A percentile compares a stretch with the other conserved stretches of the same genome.
Evolutionary conservation across 2,113 vertebrate species (phyloP).

Genomic region (Pedionomus torquatus): DNA sequence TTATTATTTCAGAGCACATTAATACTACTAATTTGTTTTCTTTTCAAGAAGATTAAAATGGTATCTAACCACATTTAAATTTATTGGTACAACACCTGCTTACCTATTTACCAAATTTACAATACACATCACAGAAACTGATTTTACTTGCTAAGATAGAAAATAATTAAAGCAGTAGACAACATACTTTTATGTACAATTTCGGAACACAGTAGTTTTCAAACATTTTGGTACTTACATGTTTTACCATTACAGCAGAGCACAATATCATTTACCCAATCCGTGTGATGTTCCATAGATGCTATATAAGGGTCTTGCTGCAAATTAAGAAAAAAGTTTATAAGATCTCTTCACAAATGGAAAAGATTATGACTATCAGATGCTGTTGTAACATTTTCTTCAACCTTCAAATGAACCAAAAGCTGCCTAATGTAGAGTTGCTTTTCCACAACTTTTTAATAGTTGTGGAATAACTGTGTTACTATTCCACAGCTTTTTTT

Average conservation of each 20-base stretch:
- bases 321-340: conserved; percentile 44
- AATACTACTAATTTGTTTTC: background rate
- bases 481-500: background rate
- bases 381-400: background rate
- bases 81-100: background rate
- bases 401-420: background rate
- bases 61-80: background rate
- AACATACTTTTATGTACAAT: background rate
- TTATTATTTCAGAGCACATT: background rate
- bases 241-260: conserved; percentile 99
- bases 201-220: background rate
- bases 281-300: conserved; percentile 98
- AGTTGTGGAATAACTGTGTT: too few species aligned
- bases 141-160: background rate
- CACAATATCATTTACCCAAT: conserved; percentile 98
- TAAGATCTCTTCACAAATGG: background rate
- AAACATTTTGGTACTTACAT: conserved; percentile 81
- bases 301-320: conserved; percentile 98
- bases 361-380: background rate
- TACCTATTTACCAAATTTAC: background rate
- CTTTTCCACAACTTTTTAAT: background rate
- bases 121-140: background rate
- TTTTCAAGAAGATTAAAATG: background rate
- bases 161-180: background rate
- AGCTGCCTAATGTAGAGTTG: background rate